These are phyloP conservation scores for Dexiosoma caninum DNA, from an alignment of 2,888 invertebrate genomes.

Conservation along the genomic window DNA sequence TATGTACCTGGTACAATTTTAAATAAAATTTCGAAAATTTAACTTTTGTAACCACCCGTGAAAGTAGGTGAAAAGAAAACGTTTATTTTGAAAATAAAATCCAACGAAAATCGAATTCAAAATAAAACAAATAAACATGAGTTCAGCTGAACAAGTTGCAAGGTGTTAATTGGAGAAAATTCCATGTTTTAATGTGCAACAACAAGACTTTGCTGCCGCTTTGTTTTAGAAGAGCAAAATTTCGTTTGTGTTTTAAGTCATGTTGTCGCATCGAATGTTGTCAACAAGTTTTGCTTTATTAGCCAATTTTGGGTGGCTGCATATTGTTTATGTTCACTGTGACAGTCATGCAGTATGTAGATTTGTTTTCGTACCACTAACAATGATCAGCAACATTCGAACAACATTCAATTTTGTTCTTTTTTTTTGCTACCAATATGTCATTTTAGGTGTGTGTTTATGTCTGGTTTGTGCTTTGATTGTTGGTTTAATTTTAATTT, in stretches of 20 bases:
- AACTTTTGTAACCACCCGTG: constrained; percentile 7
- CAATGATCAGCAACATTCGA: constrained; percentile 20
- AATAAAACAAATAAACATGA: constrained; percentile 44
- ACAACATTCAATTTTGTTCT: neutral
- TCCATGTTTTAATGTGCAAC: constrained; percentile 68
- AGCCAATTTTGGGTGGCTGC: constrained; percentile 76
- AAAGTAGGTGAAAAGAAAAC: neutral
- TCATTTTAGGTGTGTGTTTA: neutral
- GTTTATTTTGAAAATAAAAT: constrained; percentile 15
- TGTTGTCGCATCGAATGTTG: constrained; percentile 70
- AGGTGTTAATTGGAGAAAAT: constrained; percentile 77
- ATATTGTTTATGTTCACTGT: constrained; percentile 65
- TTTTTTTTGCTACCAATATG: neutral
- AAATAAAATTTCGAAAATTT: neutral
- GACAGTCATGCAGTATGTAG: constrained; percentile 40
- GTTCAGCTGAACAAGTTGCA: constrained; percentile 72
- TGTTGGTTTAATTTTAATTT: constrained; percentile 9
- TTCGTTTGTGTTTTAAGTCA: constrained; percentile 48
- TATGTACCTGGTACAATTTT: too few species aligned
- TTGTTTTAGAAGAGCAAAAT: constrained; percentile 49
- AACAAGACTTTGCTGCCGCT: constrained; percentile 54
- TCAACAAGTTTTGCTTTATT: constrained; percentile 78
- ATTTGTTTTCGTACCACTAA: constrained; percentile 16
- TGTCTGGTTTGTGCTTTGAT: neutral
- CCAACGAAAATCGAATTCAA: constrained; percentile 39